Conservation (phyloP, 2,888 invertebrate species). For the Sturmia bella region DNA sequence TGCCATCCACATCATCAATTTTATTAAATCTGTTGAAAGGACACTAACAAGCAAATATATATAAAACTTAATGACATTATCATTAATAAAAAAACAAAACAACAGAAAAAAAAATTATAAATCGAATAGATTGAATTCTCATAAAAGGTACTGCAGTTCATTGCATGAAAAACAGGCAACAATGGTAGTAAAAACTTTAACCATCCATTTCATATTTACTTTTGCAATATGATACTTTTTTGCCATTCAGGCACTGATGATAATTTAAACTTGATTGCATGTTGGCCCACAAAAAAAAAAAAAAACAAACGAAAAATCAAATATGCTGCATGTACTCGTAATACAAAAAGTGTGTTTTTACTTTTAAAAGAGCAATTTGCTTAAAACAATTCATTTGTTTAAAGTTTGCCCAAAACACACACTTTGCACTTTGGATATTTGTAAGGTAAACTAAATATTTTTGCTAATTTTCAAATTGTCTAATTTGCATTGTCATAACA, state of each 20-base stretch:
- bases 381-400: too few relatives aligned
- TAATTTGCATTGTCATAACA: too few relatives aligned
- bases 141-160: neutral
- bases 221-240: slow-evolving; percentile 61
- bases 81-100: slow-evolving; percentile 17
- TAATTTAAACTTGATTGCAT: slow-evolving; percentile 57
- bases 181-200: slow-evolving; percentile 16
- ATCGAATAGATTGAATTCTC: slow-evolving; percentile 18
- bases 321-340: neutral
- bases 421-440: too few relatives aligned
- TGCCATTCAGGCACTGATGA: slow-evolving; percentile 18
- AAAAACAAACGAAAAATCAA: slow-evolving; percentile 20
- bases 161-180: neutral
- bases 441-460: too few relatives aligned
- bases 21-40: neutral
- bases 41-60: neutral
- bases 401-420: too few relatives aligned
- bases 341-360: slow-evolving; percentile 16
- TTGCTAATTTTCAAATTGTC: too few relatives aligned
- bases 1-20: slow-evolving; percentile 27
- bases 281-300: slow-evolving; percentile 20
- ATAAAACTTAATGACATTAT: slow-evolving; percentile 28
- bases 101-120: neutral
- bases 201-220: slow-evolving; percentile 49
- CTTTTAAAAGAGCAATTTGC: too few relatives aligned